A percentile compares a stretch with the other conserved stretches of the same genome.
Evolutionary conservation across 1,140 invertebrate genomes (phyloP).

Genomic region (Dinothrombium tinctorium): DNA sequence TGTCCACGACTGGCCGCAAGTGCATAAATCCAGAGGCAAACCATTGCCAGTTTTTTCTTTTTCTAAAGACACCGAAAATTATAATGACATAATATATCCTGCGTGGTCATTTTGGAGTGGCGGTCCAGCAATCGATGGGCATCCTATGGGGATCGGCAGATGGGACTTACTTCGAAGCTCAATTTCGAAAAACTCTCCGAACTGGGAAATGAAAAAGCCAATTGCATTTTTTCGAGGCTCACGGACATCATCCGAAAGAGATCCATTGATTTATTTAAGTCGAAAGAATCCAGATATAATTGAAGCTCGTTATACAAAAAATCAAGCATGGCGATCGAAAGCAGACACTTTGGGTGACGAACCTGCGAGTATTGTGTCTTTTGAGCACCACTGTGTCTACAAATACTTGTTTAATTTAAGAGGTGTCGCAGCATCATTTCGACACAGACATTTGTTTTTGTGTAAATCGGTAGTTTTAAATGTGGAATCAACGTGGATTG

Average conservation of each 20-base stretch:
- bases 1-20: constrained; percentile 74
- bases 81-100: constrained; percentile 83
- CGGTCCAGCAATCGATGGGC: constrained; percentile 74
- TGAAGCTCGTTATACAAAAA: constrained; percentile 86
- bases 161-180: constrained; percentile 63
- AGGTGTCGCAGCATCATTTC: constrained; percentile 85
- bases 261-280: constrained; percentile 64
- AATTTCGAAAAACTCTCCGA: constrained; percentile 28
- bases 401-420: constrained; percentile 81
- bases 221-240: constrained; percentile 80
- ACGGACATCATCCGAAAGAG: constrained; percentile 65
- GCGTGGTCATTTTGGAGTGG: constrained; percentile 96
- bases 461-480: constrained; percentile 87
- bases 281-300: constrained; percentile 45
- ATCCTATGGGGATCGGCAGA: constrained; percentile 69
- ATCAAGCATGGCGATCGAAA: constrained; percentile 92
- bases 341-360: constrained; percentile 51
- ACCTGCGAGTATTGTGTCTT: constrained; percentile 59
- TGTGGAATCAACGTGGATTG: constrained; percentile 76
- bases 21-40: constrained; percentile 27
- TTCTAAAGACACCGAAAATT: constrained; percentile 64
- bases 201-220: constrained; percentile 50
- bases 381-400: constrained; percentile 66
- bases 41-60: constrained; percentile 70
- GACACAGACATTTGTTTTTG: constrained; percentile 85